Base-by-base conservation (phyloP, 2,113 vertebrate genomes). In the Oplegnathus fasciatus region DNA sequence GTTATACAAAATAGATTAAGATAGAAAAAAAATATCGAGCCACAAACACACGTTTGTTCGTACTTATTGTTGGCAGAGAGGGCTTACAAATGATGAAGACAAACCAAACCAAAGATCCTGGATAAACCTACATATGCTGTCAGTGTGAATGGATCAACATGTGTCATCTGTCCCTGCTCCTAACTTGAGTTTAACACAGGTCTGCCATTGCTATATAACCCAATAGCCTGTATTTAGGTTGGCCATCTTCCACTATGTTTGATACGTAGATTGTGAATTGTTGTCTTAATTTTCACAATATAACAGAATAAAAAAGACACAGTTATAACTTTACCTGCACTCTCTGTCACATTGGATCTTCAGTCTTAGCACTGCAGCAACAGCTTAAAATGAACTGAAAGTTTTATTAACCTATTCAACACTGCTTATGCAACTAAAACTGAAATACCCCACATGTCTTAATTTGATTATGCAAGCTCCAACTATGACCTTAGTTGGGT, bases 401-500 rank as follows among this genome's bases (percentile, higher is more conserved):
- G 30, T 37, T 60, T 34, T 17, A 34, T 6, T 30, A 70, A 32
- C 40, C 1, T 24, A 30, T 75, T 79, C n/a, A 61, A 13, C 28
- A 20, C 54, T 0, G 14, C 26, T 73, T 73, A 61, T 64, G 78
- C 17, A 62, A 48, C 66, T 9, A 52, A 71, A 83, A 65, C 37
- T 32, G 15, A 71, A 67, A 32, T 37, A 37, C 34, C 34, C n/a
- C 3, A 6, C 34, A 37, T 61, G 11, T 61, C 28, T 64, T 17
- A 52, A 64, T 82, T 62, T 64, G 32, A 80, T 83, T 44, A 32
- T 65, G 18, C 30, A 79, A 34, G 69, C 61, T 46, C 22, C n/a
- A 58, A 64, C 46, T 55, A 26, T 54, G 34, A 30, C 11, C 60
- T 46, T 3, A 58, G 32, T 70, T 74, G 3, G 17, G 14, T 73